Evolutionary conservation across 2,888 invertebrate genomes (phyloP), one percentile per base, ranked within the genome.

Genomic region (Eupithecia inturbata): DNA sequence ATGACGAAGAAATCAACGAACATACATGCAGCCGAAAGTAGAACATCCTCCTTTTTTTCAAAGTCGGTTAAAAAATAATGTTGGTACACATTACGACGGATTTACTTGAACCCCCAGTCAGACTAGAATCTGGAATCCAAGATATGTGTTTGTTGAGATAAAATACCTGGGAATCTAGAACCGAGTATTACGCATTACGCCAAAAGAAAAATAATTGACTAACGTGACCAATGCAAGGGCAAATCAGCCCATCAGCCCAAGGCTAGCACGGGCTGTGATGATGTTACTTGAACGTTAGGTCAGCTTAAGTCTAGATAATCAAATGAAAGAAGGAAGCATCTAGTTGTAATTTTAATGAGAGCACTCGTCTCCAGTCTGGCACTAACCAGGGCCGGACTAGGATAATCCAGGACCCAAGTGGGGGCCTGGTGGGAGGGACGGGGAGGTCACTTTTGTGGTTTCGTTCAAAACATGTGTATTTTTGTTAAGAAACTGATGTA

Each of bases 341-440:
- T 57, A 22, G 28, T 62, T 31, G 62, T 62, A 28, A 62, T 62
- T 62, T 31, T 19, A 62, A 62, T 57, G 57, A 57, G 19, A 62
- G 62, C 62, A 62, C 62, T 62, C 60, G 60, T 60, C 26, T 22
- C 31, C 31, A 31, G 31, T 31, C 28, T 31, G 31, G 31, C 0
- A 31, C 28, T 28, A 31, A 62, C 31, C 31, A 62, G 62, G 62
- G 62, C 31, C 62, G 31, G 31, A 62, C 62, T 31, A 31, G 19
- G 3, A 0, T 57, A 26, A 62, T 31, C 19, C 12, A 62, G 31
- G 28, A 1, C 31, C 2, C 9, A 3, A 9, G 19, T 4, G 28
- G 26, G 22, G 57, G 57, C 26, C n/a, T n/a, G n/a, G n/a, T n/a
- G n/a, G n/a, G n/a, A n/a, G n/a, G n/a, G n/a, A n/a, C n/a, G n/a